Percentiles rank a stretch among this genome's conserved stretches.
Conservation (phyloP, 2,888 invertebrate genomes). For the Hyposoter didymator region DNA sequence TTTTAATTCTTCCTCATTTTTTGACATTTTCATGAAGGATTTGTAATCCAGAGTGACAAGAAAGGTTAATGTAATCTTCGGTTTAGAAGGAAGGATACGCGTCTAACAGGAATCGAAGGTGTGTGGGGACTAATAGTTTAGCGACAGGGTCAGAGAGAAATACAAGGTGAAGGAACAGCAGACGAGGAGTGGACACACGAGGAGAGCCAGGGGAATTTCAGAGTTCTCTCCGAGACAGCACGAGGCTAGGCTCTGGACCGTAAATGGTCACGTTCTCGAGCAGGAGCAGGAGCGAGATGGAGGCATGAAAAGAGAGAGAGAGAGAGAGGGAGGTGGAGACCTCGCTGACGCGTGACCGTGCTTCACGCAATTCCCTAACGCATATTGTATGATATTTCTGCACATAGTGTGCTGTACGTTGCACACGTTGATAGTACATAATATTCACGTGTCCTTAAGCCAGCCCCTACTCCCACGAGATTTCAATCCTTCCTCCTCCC, state of each 20-base stretch:
- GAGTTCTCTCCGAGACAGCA: constrained; percentile 45
- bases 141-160: constrained; percentile 25
- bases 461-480: constrained; percentile 26
- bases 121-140: background rate
- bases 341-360: constrained; percentile 62
- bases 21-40: background rate
- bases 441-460: background rate
- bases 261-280: constrained; percentile 67
- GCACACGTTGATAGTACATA: background rate
- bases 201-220: constrained; percentile 51
- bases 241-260: constrained; percentile 60
- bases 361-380: constrained; percentile 61
- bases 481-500: constrained; percentile 43
- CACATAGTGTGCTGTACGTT: constrained; percentile 6
- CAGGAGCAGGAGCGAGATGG: constrained; percentile 50
- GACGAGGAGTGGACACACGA: constrained; percentile 30
- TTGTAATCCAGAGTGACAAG: background rate
- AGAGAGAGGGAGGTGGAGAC: constrained; percentile 48
- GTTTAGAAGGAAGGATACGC: constrained; percentile 11
- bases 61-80: background rate
- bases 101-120: constrained; percentile 39
- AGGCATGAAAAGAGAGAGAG: constrained; percentile 33
- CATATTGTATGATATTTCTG: constrained; percentile 52
- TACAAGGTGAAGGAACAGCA: constrained; percentile 42
- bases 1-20: background rate